These are phyloP conservation scores for Coenobita brevimanus DNA, from an alignment of 1,140 invertebrate genomes.

Conservation along the genomic window DNA sequence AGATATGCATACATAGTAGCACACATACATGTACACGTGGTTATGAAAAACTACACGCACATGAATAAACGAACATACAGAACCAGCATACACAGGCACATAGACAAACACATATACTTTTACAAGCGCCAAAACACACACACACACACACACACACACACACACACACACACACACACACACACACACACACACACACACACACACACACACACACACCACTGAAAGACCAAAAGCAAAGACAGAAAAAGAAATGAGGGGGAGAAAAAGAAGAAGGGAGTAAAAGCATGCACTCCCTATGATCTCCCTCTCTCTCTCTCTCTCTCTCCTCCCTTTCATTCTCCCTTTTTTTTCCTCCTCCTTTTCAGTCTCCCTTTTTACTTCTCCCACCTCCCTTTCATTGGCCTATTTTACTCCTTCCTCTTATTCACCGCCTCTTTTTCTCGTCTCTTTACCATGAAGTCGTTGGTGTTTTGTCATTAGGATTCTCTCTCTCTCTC, in stretches of 20 bases:
- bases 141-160: constrained; percentile 28
- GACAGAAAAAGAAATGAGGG: too few species aligned
- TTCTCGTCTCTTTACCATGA: too few species aligned
- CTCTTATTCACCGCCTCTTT: background rate
- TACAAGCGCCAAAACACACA: background rate
- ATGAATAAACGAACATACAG: too few species aligned
- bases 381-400: background rate
- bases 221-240: background rate
- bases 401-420: background rate
- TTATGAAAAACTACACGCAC: too few species aligned
- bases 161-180: constrained; percentile 8
- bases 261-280: too few species aligned
- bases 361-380: background rate
- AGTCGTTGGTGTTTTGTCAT: too few species aligned
- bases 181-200: background rate
- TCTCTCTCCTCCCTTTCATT: background rate
- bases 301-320: too few species aligned
- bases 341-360: background rate
- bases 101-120: background rate
- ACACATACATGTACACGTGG: too few species aligned
- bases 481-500: constrained; percentile 20
- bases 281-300: too few species aligned
- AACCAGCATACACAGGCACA: too few species aligned
- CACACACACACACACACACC: background rate
- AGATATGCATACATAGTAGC: too few species aligned